Conservation (phyloP, 2,888 invertebrate species). For the Ochropacha duplaris region DNA sequence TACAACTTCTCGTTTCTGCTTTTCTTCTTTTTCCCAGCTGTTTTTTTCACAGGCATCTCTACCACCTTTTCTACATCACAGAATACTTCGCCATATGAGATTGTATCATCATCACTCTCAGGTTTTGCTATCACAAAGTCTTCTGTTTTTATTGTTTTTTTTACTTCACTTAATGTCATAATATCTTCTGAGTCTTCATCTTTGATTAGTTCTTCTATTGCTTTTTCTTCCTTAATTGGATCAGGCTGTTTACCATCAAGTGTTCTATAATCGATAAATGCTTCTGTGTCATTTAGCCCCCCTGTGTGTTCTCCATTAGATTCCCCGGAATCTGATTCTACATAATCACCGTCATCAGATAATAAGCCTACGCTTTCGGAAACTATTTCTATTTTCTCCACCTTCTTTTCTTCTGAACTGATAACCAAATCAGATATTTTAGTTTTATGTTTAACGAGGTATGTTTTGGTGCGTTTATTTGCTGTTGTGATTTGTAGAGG, state of each 20-base stretch:
- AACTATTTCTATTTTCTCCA: not conserved
- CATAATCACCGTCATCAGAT: not conserved
- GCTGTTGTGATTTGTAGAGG: slow-evolving; percentile 35
- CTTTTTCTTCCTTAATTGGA: not conserved
- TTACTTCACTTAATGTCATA: not conserved
- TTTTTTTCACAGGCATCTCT: not conserved
- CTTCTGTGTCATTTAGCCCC: not conserved
- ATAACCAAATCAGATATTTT: slow-evolving; percentile 9
- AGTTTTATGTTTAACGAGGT: slow-evolving; percentile 28
- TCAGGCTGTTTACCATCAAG: not conserved
- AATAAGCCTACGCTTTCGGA: not conserved
- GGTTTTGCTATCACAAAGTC: not conserved
- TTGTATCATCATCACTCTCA: not conserved
- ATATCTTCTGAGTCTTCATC: not conserved
- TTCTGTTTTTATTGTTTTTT: not conserved
- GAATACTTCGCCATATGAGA: not conserved
- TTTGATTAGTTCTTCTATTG: not conserved
- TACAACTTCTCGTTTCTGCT: slow-evolving; percentile 19
- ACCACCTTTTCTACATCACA: not conserved
- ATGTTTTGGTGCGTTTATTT: slow-evolving; percentile 38
- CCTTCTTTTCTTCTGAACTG: slow-evolving; percentile 14
- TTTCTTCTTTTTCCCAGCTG: slow-evolving; percentile 14
- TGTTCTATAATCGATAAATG: not conserved
- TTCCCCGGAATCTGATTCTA: not conserved
- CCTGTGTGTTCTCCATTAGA: too few relatives aligned